A percentile compares a stretch with the other conserved stretches of the same genome.
Evolutionary conservation across 2,888 invertebrate genomes (phyloP).

Genomic region (Cantharis lateralis): DNA sequence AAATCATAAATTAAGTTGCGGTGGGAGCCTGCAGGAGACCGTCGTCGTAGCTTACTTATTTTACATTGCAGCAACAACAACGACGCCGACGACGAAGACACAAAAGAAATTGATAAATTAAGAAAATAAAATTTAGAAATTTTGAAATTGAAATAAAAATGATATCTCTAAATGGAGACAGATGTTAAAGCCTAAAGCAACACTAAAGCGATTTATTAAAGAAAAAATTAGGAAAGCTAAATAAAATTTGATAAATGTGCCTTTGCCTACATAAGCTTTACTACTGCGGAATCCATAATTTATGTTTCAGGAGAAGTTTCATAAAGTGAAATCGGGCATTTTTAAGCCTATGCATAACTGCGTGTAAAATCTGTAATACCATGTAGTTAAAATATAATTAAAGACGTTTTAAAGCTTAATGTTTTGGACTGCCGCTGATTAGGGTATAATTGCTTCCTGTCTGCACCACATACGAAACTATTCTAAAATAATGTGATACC

Average conservation of each 20-base stretch:
- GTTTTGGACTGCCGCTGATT: slow-evolving; percentile 4
- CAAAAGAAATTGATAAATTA: neutral
- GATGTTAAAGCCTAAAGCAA: slow-evolving; percentile 8
- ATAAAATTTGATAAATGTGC: slow-evolving; percentile 19
- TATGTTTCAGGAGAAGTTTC: neutral
- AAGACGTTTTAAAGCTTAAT: slow-evolving; percentile 9
- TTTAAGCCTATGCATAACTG: neutral
- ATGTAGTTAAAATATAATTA: slow-evolving; percentile 5
- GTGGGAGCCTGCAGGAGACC: slow-evolving; percentile 18
- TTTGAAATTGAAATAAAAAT: neutral
- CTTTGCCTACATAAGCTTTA: slow-evolving; percentile 8
- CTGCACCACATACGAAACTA: slow-evolving; percentile 8
- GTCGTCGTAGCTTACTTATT: slow-evolving; percentile 23
- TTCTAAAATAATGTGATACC: slow-evolving; percentile 4
- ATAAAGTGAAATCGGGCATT: slow-evolving; percentile 1
- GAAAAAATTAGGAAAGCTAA: slow-evolving; percentile 17
- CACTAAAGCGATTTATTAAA: slow-evolving; percentile 16
- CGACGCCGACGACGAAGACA: neutral
- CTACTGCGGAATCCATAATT: slow-evolving; percentile 2
- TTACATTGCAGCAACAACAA: neutral
- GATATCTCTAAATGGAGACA: neutral
- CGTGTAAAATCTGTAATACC: neutral
- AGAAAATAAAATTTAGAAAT: neutral
- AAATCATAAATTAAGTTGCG: slow-evolving; percentile 31
- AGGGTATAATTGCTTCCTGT: slow-evolving; percentile 12